phyloP scores from a whole-genome alignment of 2,888 invertebrate species.

The Sinelater perroti region DNA sequence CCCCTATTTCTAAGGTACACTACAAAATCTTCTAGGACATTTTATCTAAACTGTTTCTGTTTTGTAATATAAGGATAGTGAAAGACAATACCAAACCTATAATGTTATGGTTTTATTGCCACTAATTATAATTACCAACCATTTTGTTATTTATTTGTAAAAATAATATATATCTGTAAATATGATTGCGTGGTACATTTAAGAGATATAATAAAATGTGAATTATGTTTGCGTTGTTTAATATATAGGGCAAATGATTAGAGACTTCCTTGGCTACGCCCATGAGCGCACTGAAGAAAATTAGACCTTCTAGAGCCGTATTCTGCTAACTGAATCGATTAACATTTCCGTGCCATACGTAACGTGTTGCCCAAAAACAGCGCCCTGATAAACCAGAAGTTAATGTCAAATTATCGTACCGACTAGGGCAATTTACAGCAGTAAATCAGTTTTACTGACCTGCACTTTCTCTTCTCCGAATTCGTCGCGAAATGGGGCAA shows the following conservation, averaged over 20 bases:
- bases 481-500: too few species aligned
- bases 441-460: too few species aligned
- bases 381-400: constrained; percentile 1
- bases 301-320: not conserved
- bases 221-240: constrained; percentile 11
- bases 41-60: constrained; percentile 6
- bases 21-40: constrained; percentile 8
- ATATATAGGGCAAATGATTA: not conserved
- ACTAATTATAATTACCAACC: constrained; percentile 15
- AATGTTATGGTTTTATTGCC: constrained; percentile 7
- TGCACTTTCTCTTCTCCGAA: too few species aligned
- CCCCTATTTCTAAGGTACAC: not conserved
- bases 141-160: constrained; percentile 5
- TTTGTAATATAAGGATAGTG: constrained; percentile 6
- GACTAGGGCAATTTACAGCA: too few species aligned
- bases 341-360: constrained; percentile 7
- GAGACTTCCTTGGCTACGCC: constrained; percentile 22
- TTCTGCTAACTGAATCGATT: constrained; percentile 2
- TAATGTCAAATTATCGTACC: constrained; percentile 14
- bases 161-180: constrained; percentile 13
- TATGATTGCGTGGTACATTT: constrained; percentile 8
- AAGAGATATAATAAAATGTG: not conserved
- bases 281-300: constrained; percentile 1
- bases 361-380: constrained; percentile 4
- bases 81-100: constrained; percentile 8